These are phyloP conservation scores for Vesta saturnalis DNA, from an alignment of 2,888 invertebrate genomes.

Conservation along the genomic window DNA sequence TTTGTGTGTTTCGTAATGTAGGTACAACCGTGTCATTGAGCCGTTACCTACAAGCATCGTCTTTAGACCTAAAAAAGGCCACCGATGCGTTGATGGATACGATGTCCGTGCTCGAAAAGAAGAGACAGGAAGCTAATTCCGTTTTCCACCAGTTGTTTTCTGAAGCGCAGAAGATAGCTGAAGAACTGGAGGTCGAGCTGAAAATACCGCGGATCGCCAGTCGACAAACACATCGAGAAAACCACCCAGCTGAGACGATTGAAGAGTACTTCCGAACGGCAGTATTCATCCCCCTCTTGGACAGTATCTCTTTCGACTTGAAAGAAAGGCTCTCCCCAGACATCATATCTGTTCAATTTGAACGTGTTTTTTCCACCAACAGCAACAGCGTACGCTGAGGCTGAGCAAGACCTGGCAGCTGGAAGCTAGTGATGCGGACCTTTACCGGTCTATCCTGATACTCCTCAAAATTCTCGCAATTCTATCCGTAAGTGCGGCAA, in stretches of 20 bases:
- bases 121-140: constrained; percentile 43
- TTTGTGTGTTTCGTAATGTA: too few species aligned
- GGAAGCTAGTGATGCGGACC: too few species aligned
- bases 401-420: background rate
- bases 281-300: constrained; percentile 41
- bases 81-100: constrained; percentile 46
- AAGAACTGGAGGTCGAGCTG: constrained; percentile 45
- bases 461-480: too few species aligned
- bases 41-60: constrained; percentile 6
- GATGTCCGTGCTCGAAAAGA: constrained; percentile 41
- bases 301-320: background rate
- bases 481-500: too few species aligned
- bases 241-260: constrained; percentile 40
- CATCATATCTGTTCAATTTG: background rate
- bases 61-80: constrained; percentile 45
- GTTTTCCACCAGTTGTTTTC: constrained; percentile 44
- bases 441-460: too few species aligned
- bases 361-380: background rate
- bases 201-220: constrained; percentile 34
- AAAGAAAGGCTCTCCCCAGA: background rate
- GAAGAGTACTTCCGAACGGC: constrained; percentile 46
- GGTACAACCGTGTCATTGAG: constrained; percentile 24
- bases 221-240: constrained; percentile 25
- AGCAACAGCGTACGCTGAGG: background rate
- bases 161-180: constrained; percentile 45